These are phyloP conservation scores for Camponotus pennsylvanicus DNA, from an alignment of 1,140 invertebrate species.

Conservation along the genomic window DNA sequence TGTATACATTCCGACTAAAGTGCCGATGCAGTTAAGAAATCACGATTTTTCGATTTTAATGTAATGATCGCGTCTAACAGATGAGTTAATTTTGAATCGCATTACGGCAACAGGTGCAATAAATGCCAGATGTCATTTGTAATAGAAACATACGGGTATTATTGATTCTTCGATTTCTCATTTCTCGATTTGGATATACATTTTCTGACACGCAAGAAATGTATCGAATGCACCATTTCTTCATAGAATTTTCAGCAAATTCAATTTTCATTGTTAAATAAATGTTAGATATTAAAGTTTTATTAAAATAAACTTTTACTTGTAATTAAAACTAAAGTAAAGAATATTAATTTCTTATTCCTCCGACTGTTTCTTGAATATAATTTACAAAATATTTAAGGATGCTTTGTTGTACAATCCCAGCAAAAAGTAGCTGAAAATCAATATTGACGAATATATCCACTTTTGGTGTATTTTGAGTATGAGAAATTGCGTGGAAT, in stretches of 20 bases:
- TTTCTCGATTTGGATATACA: neutral
- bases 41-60: conserved; percentile 12
- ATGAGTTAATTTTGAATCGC: neutral
- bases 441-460: too few species aligned
- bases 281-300: neutral
- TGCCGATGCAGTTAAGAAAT: neutral
- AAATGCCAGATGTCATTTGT: conserved; percentile 8
- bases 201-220: neutral
- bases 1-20: neutral
- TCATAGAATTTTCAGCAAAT: neutral
- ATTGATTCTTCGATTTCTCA: neutral
- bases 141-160: conserved; percentile 4
- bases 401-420: too few species aligned
- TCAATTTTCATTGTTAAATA: neutral
- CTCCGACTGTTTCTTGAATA: neutral
- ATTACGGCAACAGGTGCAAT: conserved; percentile 43
- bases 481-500: too few species aligned
- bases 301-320: neutral
- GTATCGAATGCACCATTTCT: neutral
- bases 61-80: conserved; percentile 6
- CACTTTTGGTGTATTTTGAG: too few species aligned
- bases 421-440: too few species aligned
- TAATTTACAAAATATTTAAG: neutral
- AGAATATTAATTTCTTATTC: neutral
- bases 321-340: neutral